Conservation (phyloP, 2,113 vertebrate genomes). For the Aspidoscelis tigris region DNA sequence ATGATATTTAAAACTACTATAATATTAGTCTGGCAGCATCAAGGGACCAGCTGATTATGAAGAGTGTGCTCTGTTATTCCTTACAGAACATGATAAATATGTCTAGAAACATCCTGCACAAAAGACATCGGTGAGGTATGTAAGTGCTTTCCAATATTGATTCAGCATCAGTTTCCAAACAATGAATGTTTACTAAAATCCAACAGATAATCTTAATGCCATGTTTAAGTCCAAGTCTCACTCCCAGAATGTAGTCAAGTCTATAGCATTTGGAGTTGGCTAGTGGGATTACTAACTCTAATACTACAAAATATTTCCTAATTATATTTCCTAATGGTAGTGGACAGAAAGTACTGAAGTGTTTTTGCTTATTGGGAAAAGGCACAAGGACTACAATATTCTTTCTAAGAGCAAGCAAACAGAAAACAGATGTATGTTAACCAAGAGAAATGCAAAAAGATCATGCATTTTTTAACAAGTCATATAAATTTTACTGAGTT, state of each 20-base stretch:
- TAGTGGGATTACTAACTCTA: background rate
- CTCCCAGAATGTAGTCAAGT: background rate
- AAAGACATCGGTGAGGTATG: background rate
- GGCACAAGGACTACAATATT: background rate
- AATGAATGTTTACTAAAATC: background rate
- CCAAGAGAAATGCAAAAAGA: background rate
- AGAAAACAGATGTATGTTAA: background rate
- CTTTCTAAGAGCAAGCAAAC: background rate
- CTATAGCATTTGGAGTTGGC: background rate
- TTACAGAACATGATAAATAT: no score
- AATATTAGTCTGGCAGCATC: no score
- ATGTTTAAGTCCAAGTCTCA: background rate
- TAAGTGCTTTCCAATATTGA: background rate
- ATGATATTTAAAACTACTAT: no score
- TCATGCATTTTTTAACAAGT: background rate
- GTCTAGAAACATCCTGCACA: background rate
- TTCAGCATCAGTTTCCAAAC: background rate
- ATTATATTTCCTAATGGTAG: background rate
- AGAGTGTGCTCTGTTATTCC: no score
- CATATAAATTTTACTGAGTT: background rate
- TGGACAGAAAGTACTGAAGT: background rate
- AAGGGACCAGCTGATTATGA: no score
- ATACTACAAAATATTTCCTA: background rate
- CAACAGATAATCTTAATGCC: background rate
- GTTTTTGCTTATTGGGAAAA: background rate